These are phyloP conservation scores for Lumbricus terrestris DNA, from an alignment of 2,888 invertebrate genomes.

Conservation along the genomic window DNA sequence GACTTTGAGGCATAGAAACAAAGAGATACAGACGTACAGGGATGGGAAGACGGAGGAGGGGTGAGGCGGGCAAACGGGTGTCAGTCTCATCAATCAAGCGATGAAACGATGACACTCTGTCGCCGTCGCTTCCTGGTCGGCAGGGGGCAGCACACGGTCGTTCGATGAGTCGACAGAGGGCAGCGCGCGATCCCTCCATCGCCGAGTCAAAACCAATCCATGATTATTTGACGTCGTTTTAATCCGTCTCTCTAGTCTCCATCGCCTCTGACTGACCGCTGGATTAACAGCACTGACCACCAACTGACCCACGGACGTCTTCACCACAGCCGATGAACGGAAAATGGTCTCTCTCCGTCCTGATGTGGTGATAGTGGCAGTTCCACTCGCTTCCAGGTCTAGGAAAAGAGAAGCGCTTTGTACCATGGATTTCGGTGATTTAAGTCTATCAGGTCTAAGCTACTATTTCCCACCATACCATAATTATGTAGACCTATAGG, in stretches of 20 bases:
- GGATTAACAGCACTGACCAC: background rate
- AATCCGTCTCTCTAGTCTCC: background rate
- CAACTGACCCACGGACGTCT: background rate
- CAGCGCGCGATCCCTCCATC: background rate
- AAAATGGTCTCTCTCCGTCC: background rate
- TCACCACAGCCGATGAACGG: background rate
- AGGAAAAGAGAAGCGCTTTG: too few species aligned
- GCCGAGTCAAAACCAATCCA: background rate
- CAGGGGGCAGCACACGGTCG: background rate
- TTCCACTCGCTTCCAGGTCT: too few species aligned
- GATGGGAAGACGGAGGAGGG: background rate
- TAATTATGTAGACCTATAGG: too few species aligned
- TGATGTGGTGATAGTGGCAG: too few species aligned
- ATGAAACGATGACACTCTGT: background rate
- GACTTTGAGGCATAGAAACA: background rate
- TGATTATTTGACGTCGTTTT: conserved; percentile 3
- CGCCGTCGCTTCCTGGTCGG: background rate
- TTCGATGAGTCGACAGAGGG: too few species aligned
- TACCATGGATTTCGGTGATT: too few species aligned
- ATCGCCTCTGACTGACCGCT: background rate
- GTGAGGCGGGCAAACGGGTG: background rate
- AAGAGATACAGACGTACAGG: background rate
- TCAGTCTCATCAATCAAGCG: conserved; percentile 3
- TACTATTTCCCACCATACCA: too few species aligned
- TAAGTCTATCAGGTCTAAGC: too few species aligned